phyloP scores from a whole-genome alignment of 1,140 invertebrate genomes.

The Teleopsis dalmanni region DNA sequence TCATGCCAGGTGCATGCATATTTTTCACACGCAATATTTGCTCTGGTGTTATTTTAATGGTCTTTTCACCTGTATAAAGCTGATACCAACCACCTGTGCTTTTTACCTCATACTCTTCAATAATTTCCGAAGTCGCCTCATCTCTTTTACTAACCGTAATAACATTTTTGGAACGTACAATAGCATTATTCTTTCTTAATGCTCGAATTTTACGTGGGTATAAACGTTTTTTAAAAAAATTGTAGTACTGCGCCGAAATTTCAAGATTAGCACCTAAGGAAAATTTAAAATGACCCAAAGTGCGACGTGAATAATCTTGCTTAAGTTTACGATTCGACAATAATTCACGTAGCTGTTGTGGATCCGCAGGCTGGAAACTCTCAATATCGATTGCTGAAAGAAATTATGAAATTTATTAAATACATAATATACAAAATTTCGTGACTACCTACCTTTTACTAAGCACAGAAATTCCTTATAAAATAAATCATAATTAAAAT shows the following conservation, averaged over 20 bases:
- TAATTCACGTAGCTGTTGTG: constrained; percentile 29
- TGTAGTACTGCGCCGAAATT: constrained; percentile 34
- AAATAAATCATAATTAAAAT: constrained; percentile 38
- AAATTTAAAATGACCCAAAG: constrained; percentile 33
- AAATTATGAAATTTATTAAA: background rate
- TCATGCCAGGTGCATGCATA: constrained; percentile 29
- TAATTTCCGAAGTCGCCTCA: constrained; percentile 17
- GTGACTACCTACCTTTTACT: constrained; percentile 22
- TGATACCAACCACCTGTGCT: constrained; percentile 27
- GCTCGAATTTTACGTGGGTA: constrained; percentile 30
- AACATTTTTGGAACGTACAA: constrained; percentile 24
- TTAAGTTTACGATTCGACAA: constrained; percentile 33
- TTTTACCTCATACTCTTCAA: constrained; percentile 27
- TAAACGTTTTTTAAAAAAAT: constrained; percentile 27
- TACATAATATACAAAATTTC: background rate
- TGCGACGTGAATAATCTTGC: constrained; percentile 31
- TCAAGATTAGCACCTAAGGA: constrained; percentile 25
- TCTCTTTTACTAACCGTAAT: constrained; percentile 27
- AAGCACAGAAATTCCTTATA: constrained; percentile 40
- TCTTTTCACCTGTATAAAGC: constrained; percentile 19
- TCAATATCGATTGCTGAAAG: constrained; percentile 25
- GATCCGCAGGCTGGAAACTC: constrained; percentile 24
- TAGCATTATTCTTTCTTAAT: constrained; percentile 27
- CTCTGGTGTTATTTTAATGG: constrained; percentile 21
- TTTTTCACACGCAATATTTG: constrained; percentile 26